Percentiles rank a stretch among this genome's conserved stretches.
phyloP scores from a whole-genome alignment of 2,888 invertebrate species.

The Microctonus hyperodae region DNA sequence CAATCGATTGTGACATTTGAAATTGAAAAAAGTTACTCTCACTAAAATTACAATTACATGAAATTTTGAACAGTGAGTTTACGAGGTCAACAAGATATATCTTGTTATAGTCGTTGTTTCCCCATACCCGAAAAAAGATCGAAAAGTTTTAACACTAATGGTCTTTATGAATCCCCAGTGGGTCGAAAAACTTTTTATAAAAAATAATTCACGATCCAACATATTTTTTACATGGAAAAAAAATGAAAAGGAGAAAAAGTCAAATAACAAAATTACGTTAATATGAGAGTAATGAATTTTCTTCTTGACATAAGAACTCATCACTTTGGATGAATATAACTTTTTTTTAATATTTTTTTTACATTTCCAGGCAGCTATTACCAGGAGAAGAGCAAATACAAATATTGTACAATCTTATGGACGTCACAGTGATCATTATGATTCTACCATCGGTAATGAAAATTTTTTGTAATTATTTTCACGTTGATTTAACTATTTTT shows the following conservation, averaged over 20 bases:
- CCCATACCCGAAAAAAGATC: conserved; percentile 19
- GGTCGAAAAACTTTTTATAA: conserved; percentile 7
- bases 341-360: conserved; percentile 16
- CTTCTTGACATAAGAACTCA: background rate
- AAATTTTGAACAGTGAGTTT: conserved; percentile 26
- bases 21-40: conserved; percentile 16
- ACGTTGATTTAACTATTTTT: background rate
- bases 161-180: conserved; percentile 24
- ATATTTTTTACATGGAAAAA: background rate
- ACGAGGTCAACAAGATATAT: conserved; percentile 28
- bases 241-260: background rate
- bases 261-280: background rate
- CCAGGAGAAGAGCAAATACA: conserved; percentile 46
- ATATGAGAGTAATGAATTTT: conserved; percentile 2
- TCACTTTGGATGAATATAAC: background rate
- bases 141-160: conserved; percentile 33
- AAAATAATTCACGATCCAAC: conserved; percentile 16
- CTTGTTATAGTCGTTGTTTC: conserved; percentile 20
- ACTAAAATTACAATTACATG: conserved; percentile 26
- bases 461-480: background rate
- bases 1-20: background rate
- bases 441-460: conserved; percentile 52
- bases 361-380: conserved; percentile 43
- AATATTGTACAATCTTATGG: conserved; percentile 43
- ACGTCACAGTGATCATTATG: conserved; percentile 55